These are phyloP conservation scores for Dryobotodes eremita DNA, from an alignment of 2,888 invertebrate species.

Conservation along the genomic window DNA sequence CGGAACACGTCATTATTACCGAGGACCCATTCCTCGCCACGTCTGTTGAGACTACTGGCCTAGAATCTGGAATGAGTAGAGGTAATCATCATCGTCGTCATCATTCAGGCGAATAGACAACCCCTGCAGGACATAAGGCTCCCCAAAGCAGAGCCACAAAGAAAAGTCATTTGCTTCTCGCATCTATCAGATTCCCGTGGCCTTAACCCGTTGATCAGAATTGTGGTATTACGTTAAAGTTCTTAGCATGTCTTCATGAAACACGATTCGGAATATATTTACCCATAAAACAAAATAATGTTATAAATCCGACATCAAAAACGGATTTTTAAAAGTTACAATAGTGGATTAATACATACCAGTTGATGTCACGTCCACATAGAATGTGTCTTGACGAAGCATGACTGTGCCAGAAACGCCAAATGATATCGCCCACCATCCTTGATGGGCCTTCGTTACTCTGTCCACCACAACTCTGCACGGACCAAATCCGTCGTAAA, in stretches of 20 bases:
- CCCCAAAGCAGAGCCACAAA: not conserved
- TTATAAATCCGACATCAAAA: not conserved
- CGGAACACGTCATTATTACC: slow-evolving; percentile 77
- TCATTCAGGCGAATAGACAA: not conserved
- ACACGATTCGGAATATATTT: not conserved
- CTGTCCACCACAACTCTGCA: slow-evolving; percentile 77
- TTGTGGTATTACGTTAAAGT: not conserved
- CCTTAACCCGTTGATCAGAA: not conserved
- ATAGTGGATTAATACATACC: slow-evolving; percentile 68
- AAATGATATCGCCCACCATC: slow-evolving; percentile 78
- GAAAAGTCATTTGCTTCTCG: not conserved
- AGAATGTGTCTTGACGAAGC: slow-evolving; percentile 68
- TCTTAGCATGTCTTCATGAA: not conserved
- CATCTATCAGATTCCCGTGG: not conserved
- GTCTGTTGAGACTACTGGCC: slow-evolving; percentile 72
- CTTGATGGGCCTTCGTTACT: slow-evolving; percentile 73
- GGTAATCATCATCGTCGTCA: not conserved
- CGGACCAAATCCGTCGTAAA: slow-evolving; percentile 80
- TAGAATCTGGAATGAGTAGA: slow-evolving; percentile 69
- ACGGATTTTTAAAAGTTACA: not conserved
- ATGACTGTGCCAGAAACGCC: slow-evolving; percentile 76
- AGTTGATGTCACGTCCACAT: slow-evolving; percentile 70
- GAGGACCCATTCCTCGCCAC: slow-evolving; percentile 70
- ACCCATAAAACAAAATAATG: not conserved
- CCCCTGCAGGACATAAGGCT: not conserved